Percentiles rank a stretch among this genome's conserved stretches.
phyloP scores from a whole-genome alignment of 1,140 invertebrate species.

The Phenacoccus solenopsis region DNA sequence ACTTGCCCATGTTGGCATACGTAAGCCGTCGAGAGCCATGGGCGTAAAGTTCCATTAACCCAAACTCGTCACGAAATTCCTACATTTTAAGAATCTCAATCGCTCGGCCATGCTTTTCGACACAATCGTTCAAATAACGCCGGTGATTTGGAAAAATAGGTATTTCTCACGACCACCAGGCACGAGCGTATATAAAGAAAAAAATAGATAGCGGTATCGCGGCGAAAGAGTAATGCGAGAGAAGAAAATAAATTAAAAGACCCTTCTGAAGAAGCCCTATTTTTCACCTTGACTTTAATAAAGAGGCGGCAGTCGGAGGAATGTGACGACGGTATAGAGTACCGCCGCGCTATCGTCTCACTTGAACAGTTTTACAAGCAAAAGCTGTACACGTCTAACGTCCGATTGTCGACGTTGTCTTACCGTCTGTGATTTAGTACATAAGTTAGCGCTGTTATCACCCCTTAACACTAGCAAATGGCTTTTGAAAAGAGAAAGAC shows the following conservation, averaged over 20 bases:
- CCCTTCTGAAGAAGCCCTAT: neutral
- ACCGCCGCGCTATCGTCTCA: neutral
- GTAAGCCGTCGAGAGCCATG: too few relatives aligned
- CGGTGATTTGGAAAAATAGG: neutral
- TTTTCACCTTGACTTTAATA: slow-evolving; percentile 2
- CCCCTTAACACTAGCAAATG: neutral
- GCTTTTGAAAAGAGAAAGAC: neutral
- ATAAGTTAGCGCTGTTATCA: neutral
- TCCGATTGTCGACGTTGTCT: slow-evolving; percentile 1
- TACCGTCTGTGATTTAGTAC: neutral
- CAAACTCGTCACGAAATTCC: too few relatives aligned
- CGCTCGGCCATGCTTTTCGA: too few relatives aligned
- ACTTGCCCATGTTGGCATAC: too few relatives aligned
- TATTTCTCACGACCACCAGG: neutral
- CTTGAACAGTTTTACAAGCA: neutral
- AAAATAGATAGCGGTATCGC: too few relatives aligned
- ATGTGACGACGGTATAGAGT: too few relatives aligned
- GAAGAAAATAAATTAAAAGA: neutral
- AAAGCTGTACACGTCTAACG: neutral
- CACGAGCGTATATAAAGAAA: neutral
- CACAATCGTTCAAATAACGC: too few relatives aligned
- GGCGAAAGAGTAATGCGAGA: neutral
- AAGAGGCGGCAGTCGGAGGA: neutral
- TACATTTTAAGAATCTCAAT: too few relatives aligned
- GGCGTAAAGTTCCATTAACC: too few relatives aligned